Conservation (phyloP, 35 echinoderm and acorn worm species). For the Chiridota heheva region DNA sequence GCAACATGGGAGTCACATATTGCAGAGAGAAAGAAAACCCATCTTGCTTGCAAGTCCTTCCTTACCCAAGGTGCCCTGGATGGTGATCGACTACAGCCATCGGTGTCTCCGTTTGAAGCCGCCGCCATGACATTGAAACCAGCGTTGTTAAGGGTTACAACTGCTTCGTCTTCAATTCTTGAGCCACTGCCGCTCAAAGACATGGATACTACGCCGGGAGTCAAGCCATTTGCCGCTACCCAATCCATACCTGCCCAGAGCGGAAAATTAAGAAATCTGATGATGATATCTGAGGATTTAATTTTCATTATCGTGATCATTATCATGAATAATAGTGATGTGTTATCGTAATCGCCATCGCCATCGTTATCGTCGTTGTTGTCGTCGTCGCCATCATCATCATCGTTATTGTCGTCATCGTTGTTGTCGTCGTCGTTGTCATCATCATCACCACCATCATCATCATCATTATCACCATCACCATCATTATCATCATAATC, state of each 20-base stretch:
- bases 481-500: too few relatives aligned
- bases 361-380: too few relatives aligned
- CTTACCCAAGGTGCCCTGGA: slow-evolving; percentile 63
- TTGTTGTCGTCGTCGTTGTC: too few relatives aligned
- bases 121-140: slow-evolving; percentile 29
- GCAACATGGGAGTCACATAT: neutral
- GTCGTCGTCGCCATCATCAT: too few relatives aligned
- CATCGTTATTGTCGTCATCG: too few relatives aligned
- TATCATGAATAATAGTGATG: too few relatives aligned
- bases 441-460: too few relatives aligned
- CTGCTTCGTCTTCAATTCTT: slow-evolving; percentile 34
- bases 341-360: too few relatives aligned
- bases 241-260: slow-evolving; percentile 56
- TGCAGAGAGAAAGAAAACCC: neutral
- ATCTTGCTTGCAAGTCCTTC: neutral
- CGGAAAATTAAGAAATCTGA: neutral
- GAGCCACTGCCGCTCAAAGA: slow-evolving; percentile 65
- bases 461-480: too few relatives aligned
- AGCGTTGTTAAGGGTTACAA: slow-evolving; percentile 13
- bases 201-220: slow-evolving; percentile 66
- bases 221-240: slow-evolving; percentile 44
- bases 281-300: too few relatives aligned
- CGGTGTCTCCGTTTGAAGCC: slow-evolving; percentile 58
- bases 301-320: too few relatives aligned
- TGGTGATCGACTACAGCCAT: slow-evolving; percentile 65